These are phyloP conservation scores for Proisotoma minuta DNA, from an alignment of 2,888 invertebrate species.

Conservation along the genomic window DNA sequence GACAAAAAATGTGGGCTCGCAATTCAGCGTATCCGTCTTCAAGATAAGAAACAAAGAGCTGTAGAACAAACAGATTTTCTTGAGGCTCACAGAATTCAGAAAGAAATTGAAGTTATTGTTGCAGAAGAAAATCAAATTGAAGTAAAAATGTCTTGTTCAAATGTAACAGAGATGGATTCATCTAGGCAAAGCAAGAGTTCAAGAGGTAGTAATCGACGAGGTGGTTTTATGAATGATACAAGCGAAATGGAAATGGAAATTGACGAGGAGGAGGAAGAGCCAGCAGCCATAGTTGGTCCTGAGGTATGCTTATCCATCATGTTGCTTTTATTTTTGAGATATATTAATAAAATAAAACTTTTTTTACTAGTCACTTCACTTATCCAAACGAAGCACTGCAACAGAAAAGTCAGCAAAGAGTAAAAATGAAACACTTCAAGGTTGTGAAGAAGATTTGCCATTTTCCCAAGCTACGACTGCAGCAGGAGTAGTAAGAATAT, in stretches of 20 bases:
- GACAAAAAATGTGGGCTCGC: conserved; percentile 4
- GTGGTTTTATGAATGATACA: neutral
- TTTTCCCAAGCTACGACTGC: neutral
- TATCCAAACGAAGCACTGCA: too few relatives aligned
- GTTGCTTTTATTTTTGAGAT: too few relatives aligned
- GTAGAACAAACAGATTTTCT: conserved; percentile 1
- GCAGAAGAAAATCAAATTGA: conserved; percentile 6
- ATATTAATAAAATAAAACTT: too few relatives aligned
- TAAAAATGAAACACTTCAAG: too few relatives aligned
- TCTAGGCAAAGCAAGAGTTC: neutral
- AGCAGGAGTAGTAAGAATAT: neutral
- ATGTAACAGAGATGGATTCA: neutral
- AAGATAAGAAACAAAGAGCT: neutral
- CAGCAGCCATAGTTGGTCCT: neutral
- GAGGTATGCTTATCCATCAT: too few relatives aligned
- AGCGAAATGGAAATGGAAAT: neutral
- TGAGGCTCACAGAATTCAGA: conserved; percentile 13
- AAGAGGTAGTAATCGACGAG: neutral
- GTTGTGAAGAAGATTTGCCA: neutral
- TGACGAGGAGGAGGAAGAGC: neutral
- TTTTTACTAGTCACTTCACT: too few relatives aligned
- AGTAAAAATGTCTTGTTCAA: neutral
- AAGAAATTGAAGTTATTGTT: conserved; percentile 3
- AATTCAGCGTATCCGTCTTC: neutral
- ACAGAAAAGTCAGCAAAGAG: neutral